Evolutionary conservation across 2,797 vertebrate genomes (phyloP), one percentile per base, ranked within the genome.

Genomic region (Sebastes trivittatus): DNA sequence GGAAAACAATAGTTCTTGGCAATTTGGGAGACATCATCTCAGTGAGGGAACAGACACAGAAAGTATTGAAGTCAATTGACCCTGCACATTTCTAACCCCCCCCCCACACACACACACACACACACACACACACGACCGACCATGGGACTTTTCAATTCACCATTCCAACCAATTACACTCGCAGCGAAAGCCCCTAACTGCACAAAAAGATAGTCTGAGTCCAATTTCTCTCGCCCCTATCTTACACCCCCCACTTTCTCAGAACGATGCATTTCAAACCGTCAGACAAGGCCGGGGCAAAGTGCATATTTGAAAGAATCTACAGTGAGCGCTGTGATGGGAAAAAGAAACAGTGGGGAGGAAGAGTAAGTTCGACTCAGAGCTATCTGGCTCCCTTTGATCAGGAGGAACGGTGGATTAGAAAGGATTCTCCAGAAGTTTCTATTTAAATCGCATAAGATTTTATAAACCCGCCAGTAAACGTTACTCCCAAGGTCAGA

Each of bases 401-500:
- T 94, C 92, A 91, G 78, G 63, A 81, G 87, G 76, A 89, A 77
- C 13, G 76, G 85, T 90, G 94, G 94, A 95, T 95, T 94, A 94
- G 81, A 87, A 81, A 84, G 86, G 91, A 95, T 93, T 93, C 93
- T 87, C 83, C 79, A 82, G 74, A 90, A 92, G 79, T 90, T 91
- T 92, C 85, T 72, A 29, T 77, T 92, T 93, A 92, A 95, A 91
- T 92, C 75, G 66, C 77, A 73, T 85, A 89, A 88, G 74, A 84
- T 90, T 87, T 88, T 82, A 75, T 84, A 90, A 93, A 90, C 78
- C 91, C 79, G 72, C 79, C 84, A 89, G 85, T 84, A 87, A 79
- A 85, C 23, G 49, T 76, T 89, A 32, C 72, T 90, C 73, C 80
- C 86, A 87, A 82, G 90, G 88, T 90, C 84, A 90, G 86, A 91